Base-by-base conservation (phyloP, 2,888 invertebrate species). In the Ochropacha duplaris region DNA sequence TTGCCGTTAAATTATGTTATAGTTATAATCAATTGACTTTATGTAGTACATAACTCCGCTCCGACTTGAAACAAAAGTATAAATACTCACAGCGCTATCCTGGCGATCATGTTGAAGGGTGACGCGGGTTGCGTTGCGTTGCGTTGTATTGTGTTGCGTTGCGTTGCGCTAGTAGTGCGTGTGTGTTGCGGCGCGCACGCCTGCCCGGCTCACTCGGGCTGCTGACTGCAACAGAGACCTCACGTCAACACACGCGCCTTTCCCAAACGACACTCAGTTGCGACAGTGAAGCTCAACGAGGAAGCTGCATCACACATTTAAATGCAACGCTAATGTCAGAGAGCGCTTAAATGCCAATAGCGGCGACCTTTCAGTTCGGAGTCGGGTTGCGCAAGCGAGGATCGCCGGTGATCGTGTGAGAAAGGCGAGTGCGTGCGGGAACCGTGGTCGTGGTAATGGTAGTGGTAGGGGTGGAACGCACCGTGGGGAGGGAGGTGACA, bases 281-380 rank as follows among this genome's bases (percentile, higher is more conserved):
- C 91, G 87, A 91, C 90, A 91, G 86, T 87, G 81, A 86, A 86
- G 86, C 86, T 90, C 86, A 86, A 90, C 86, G 82, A 90, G 91
- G 91, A 91, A 90, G 91, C 90, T 88, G 88, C 89, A 89, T 87
- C 88, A 83, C 86, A 88, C 84, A 85, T 87, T 87, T 86, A 87
- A 88, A 90, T 90, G 91, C 91, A 91, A 88, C 88, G 84, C 83
- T 91, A 92, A 92, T 92, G 92, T 90, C 92, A 92, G 86, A 90
- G 90, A 90, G 88, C 89, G 88, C 81, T 88, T 88, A 92, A 92
- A 92, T 92, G 92, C 90, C 92, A 92, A 90, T 90, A 90, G 83
- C 81, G 88, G 79, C 87, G 92, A 92, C 92, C 92, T 92, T 92
- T 91, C 80, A 78, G 87, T 87, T 86, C 83, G 81, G 79, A 87